These are phyloP conservation scores for Aphaenogaster ashmeadi DNA, from an alignment of 1,140 invertebrate genomes.

Conservation along the genomic window DNA sequence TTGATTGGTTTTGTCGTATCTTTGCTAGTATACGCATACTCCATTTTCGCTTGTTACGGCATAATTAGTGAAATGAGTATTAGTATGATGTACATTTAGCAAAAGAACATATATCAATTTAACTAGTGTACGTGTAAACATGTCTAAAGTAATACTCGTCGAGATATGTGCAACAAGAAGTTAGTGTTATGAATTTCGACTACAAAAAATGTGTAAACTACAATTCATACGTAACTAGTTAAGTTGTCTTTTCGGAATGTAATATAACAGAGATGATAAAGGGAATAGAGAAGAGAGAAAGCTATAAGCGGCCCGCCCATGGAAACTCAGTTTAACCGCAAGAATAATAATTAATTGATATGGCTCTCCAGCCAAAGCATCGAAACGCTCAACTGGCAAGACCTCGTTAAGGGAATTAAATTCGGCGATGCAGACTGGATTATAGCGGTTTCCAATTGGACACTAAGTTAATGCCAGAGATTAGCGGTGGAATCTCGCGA, in stretches of 20 bases:
- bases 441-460: conserved; percentile 76
- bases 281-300: conserved; percentile 13
- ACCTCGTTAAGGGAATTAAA: conserved; percentile 82
- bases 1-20: conserved; percentile 58
- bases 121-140: neutral
- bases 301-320: conserved; percentile 19
- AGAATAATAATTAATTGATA: conserved; percentile 84
- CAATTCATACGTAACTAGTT: neutral
- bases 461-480: conserved; percentile 74
- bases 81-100: neutral
- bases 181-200: neutral
- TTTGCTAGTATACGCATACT: neutral
- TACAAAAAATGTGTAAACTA: neutral
- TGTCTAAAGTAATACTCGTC: neutral
- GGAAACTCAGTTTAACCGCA: conserved; percentile 46
- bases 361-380: conserved; percentile 74
- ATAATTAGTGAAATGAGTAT: conserved; percentile 42
- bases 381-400: conserved; percentile 70
- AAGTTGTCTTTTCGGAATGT: conserved; percentile 3
- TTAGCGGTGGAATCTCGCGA: conserved; percentile 51
- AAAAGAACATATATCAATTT: conserved; percentile 10
- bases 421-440: conserved; percentile 75
- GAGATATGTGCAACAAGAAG: neutral
- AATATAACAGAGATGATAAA: conserved; percentile 46
- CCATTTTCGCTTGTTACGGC: conserved; percentile 8